Evolutionary conservation across 1,140 invertebrate genomes (phyloP).

Genomic region (Zaprionus ghesquierei): DNA sequence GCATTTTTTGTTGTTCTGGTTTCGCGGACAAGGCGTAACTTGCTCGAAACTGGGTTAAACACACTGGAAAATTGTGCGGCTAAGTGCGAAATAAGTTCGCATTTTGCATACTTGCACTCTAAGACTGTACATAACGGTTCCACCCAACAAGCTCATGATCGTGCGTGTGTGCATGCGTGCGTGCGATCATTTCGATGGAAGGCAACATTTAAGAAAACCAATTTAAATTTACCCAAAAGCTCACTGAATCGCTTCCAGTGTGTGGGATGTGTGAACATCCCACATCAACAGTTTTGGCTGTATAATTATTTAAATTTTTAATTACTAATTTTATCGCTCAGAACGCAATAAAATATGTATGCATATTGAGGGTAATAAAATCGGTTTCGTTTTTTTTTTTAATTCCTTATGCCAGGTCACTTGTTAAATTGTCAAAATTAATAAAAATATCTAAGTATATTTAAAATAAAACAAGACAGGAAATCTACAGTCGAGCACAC

Average conservation of each 20-base stretch:
- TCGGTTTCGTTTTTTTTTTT: too few species aligned
- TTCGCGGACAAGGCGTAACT: constrained; percentile 54
- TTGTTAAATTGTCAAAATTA: too few species aligned
- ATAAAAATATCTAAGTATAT: too few species aligned
- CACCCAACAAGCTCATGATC: not conserved
- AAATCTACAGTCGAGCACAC: too few species aligned
- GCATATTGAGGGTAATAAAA: too few species aligned
- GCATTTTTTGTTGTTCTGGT: constrained; percentile 28
- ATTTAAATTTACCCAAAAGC: not conserved
- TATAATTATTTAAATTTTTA: not conserved
- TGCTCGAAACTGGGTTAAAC: constrained; percentile 60
- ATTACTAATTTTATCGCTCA: too few species aligned
- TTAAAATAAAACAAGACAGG: too few species aligned
- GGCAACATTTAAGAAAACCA: not conserved
- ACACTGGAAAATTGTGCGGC: constrained; percentile 12
- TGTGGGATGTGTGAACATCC: not conserved
- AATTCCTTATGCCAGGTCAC: too few species aligned
- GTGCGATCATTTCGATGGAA: not conserved
- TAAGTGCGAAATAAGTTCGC: constrained; percentile 32
- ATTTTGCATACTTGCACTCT: constrained; percentile 21
- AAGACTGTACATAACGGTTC: not conserved
- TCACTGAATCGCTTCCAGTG: not conserved
- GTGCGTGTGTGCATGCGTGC: not conserved
- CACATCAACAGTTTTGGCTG: not conserved
- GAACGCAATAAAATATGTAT: too few species aligned